Evolutionary conservation across 2,797 vertebrate genomes (phyloP).

Genomic region (Liasis olivaceus): DNA sequence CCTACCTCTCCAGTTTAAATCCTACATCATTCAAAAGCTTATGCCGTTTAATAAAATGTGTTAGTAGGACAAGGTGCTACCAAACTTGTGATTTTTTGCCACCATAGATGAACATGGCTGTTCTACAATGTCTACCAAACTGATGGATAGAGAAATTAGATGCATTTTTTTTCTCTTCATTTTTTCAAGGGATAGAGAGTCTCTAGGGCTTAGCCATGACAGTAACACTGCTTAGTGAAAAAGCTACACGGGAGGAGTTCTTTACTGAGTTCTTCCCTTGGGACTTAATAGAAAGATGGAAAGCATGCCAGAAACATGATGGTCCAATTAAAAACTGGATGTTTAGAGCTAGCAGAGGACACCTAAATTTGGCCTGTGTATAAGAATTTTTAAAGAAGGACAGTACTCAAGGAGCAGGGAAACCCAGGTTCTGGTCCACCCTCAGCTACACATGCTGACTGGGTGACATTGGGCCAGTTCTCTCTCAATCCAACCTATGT

Average conservation of each 20-base stretch:
- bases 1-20: neutral
- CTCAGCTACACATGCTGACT: neutral
- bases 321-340: neutral
- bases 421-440: neutral
- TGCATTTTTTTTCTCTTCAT: neutral
- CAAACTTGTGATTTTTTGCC: neutral
- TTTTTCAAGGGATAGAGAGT: neutral
- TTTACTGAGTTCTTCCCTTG: neutral
- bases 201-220: neutral
- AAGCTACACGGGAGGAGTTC: neutral
- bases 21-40: neutral
- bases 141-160: neutral
- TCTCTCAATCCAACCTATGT: neutral
- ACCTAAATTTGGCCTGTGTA: neutral
- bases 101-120: neutral
- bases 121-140: neutral
- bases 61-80: neutral
- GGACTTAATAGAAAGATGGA: neutral
- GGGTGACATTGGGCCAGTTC: neutral
- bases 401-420: neutral
- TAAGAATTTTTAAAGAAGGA: neutral
- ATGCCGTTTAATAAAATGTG: neutral
- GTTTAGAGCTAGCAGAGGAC: neutral
- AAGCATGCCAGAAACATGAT: neutral
- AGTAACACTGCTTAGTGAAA: neutral